phyloP scores from a whole-genome alignment of 2,797 vertebrate species.

The Pipistrellus pipistrellus region DNA sequence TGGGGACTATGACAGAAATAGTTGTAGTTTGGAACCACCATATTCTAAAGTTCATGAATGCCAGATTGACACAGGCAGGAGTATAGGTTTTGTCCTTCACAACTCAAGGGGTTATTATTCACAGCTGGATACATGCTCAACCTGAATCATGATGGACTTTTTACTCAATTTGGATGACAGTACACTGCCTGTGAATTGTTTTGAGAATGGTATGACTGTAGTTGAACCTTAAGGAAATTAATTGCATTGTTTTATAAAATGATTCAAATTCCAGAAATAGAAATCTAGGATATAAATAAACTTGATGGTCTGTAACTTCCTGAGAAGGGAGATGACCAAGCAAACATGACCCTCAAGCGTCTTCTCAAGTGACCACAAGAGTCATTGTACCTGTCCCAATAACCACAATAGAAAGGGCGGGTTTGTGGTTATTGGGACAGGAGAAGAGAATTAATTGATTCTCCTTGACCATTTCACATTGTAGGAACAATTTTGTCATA shows the following conservation, averaged over 20 bases:
- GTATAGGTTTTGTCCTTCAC: background rate
- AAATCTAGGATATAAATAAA: background rate
- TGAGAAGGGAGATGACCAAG: background rate
- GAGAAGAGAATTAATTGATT: background rate
- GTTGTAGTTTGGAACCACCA: background rate
- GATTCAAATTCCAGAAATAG: background rate
- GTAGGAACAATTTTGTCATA: rapidly evolving
- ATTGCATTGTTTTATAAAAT: background rate
- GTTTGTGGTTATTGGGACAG: background rate
- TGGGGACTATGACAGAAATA: background rate
- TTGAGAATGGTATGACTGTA: background rate
- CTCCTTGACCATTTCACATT: background rate
- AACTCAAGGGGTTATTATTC: background rate
- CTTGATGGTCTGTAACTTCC: background rate
- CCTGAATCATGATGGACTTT: background rate
- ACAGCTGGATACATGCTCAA: background rate
- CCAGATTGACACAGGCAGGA: rapidly evolving
- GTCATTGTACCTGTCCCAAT: background rate
- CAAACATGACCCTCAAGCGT: background rate
- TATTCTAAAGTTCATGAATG: background rate
- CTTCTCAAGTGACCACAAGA: background rate
- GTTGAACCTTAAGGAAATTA: background rate
- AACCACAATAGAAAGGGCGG: background rate
- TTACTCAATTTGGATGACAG: background rate
- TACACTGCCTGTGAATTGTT: background rate